Evolutionary conservation across 2,113 vertebrate species (phyloP).

Genomic region (Pavo muticus): DNA sequence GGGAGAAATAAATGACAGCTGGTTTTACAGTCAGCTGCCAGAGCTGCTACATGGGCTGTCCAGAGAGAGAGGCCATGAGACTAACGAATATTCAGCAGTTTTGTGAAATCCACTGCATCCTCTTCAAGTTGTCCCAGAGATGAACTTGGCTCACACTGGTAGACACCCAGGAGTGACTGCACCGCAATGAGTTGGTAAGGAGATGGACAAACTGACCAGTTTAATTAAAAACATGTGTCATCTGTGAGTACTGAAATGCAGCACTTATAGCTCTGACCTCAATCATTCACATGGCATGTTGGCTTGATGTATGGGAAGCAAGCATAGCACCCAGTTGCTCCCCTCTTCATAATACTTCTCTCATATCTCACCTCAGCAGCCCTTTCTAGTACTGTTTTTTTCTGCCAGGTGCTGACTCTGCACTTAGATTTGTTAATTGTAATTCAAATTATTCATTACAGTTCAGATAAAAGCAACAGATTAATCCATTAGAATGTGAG

Average conservation of each 20-base stretch:
- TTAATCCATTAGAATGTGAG: slow-evolving; percentile 3
- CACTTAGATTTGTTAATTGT: neutral
- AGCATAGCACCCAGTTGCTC: neutral
- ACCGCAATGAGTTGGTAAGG: neutral
- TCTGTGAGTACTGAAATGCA: neutral
- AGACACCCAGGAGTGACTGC: neutral
- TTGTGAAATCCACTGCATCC: neutral
- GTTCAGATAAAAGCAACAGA: neutral
- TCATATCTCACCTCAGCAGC: neutral
- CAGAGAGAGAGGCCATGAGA: neutral
- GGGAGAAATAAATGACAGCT: neutral
- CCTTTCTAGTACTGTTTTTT: neutral
- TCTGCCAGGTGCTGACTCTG: neutral
- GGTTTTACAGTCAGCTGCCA: neutral
- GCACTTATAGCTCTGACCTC: neutral
- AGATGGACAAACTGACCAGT: neutral
- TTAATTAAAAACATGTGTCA: neutral
- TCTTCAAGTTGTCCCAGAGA: neutral
- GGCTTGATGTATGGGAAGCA: neutral
- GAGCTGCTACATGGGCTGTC: neutral
- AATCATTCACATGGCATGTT: neutral
- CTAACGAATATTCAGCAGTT: neutral
- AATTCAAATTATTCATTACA: neutral
- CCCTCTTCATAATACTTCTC: neutral
- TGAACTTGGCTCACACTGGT: neutral